phyloP scores from a whole-genome alignment of 2,113 vertebrate genomes.

The Connochaetes taurinus region DNA sequence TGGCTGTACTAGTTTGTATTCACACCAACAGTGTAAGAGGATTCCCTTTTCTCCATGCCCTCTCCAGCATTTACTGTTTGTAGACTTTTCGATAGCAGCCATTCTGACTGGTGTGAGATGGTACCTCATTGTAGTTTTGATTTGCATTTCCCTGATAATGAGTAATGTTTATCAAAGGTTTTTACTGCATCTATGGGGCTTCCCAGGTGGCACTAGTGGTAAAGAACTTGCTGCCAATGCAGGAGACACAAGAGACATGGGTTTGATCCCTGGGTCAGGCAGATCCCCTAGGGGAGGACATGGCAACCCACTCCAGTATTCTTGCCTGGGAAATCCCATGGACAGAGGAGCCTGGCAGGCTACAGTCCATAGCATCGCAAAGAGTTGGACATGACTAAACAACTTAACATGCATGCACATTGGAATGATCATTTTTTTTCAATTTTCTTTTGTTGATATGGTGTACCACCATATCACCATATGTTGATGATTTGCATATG shows the following conservation, averaged over 20 bases:
- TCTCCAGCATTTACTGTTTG: not conserved
- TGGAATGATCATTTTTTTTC: not conserved
- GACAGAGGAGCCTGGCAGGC: not conserved
- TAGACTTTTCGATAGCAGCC: not conserved
- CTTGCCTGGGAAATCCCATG: not conserved
- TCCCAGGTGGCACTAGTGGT: not conserved
- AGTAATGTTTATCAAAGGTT: not conserved
- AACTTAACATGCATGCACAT: not conserved
- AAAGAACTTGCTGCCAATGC: not conserved
- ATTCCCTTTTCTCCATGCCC: not conserved
- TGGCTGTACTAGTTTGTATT: not conserved
- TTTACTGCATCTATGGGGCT: not conserved
- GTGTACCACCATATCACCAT: too few relatives aligned
- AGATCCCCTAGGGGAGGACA: not conserved
- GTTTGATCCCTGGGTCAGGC: not conserved
- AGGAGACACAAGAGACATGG: not conserved
- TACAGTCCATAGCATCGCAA: not conserved
- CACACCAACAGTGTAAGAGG: not conserved
- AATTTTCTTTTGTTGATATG: not conserved
- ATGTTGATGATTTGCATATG: not conserved
- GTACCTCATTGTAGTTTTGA: not conserved
- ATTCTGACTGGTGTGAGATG: accelerated
- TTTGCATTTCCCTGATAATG: not conserved
- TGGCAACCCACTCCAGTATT: not conserved
- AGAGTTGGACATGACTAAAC: not conserved